phyloP scores from a whole-genome alignment of 2,888 invertebrate genomes.

The Leptopterna dolabrata region DNA sequence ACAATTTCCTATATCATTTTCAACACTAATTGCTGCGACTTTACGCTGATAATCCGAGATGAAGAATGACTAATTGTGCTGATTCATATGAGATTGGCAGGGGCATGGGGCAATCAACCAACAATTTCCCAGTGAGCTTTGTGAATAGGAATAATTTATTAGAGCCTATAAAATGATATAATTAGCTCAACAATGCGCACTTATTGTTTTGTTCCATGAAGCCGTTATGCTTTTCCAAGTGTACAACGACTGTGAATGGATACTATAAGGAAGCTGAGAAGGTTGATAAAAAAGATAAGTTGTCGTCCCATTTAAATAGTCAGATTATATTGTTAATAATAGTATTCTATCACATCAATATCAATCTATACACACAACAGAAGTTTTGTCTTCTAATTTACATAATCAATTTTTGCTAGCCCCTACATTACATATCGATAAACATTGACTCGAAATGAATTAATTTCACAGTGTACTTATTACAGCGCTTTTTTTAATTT shows the following conservation, averaged over 20 bases:
- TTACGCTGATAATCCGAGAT: too few relatives aligned
- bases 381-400: constrained; percentile 38
- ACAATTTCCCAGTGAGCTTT: too few relatives aligned
- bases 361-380: constrained; percentile 44
- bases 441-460: constrained; percentile 28
- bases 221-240: neutral
- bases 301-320: constrained; percentile 33
- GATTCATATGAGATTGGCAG: too few relatives aligned
- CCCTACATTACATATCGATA: constrained; percentile 30
- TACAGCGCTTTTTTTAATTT: neutral
- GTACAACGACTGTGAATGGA: neutral
- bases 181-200: too few relatives aligned
- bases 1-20: too few relatives aligned
- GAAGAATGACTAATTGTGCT: too few relatives aligned
- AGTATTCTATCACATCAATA: constrained; percentile 48
- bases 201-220: neutral
- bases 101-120: too few relatives aligned
- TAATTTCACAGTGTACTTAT: neutral
- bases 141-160: too few relatives aligned
- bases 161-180: too few relatives aligned
- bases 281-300: neutral
- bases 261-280: neutral
- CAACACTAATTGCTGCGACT: too few relatives aligned
- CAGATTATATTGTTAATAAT: constrained; percentile 31
- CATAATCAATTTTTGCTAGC: constrained; percentile 34